Evolutionary conservation across 64 coral and sea anemone species (phyloP).

Genomic region (Montipora efflorescens): DNA sequence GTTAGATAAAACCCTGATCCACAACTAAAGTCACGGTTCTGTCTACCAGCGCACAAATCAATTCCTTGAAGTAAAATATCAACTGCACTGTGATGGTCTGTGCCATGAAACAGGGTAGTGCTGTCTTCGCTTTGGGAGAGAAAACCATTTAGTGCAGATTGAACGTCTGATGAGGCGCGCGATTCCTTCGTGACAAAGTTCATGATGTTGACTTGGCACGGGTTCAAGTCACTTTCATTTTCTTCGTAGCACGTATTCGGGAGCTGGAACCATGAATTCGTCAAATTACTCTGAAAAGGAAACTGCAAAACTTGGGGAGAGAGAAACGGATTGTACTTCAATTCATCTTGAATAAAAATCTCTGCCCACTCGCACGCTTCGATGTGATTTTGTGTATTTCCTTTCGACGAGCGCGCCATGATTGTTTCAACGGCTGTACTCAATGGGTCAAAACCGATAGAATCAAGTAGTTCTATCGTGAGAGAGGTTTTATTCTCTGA

Average conservation of each 20-base stretch:
- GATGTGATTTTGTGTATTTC: neutral
- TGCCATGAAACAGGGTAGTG: conserved; percentile 74
- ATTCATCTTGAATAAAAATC: neutral
- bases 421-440: neutral
- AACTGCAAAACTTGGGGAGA: too few species aligned
- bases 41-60: conserved; percentile 26
- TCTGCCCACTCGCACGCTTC: conserved; percentile 15
- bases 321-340: too few species aligned
- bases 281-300: too few species aligned
- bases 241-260: too few species aligned
- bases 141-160: neutral
- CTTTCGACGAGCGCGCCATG: neutral
- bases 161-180: too few species aligned
- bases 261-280: too few species aligned
- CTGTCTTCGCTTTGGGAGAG: neutral
- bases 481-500: too few species aligned
- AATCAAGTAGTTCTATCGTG: too few species aligned
- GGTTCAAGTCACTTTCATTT: too few species aligned
- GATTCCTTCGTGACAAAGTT: too few species aligned
- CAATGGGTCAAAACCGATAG: neutral
- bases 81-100: conserved; percentile 75
- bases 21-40: conserved; percentile 82
- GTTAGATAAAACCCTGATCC: conserved; percentile 79
- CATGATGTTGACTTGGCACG: too few species aligned
- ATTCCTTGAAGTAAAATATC: conserved; percentile 78